Conservation (phyloP, 2,797 vertebrate species). For the Rhinogobio ventralis region DNA sequence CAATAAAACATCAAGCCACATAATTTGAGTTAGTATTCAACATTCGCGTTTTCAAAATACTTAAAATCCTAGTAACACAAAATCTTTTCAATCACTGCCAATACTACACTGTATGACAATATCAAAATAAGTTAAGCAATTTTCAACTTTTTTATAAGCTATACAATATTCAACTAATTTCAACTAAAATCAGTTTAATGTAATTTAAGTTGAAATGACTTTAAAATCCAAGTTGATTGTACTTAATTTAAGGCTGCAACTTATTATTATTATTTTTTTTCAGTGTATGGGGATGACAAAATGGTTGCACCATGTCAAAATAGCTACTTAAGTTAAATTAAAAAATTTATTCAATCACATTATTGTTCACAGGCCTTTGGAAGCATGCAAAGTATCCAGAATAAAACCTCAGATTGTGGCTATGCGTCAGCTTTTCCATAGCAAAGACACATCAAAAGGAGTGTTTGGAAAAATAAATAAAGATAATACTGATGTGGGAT, state of each 20-base stretch:
- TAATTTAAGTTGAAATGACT: too few relatives aligned
- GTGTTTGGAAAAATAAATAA: slow-evolving; percentile 45
- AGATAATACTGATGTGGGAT: slow-evolving; percentile 26
- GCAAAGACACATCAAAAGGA: slow-evolving; percentile 27
- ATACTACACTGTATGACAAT: not conserved
- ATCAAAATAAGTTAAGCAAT: too few relatives aligned
- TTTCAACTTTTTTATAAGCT: too few relatives aligned
- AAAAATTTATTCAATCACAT: slow-evolving; percentile 7
- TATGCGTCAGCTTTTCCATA: slow-evolving; percentile 39
- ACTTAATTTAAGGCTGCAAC: too few relatives aligned
- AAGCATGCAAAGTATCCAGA: slow-evolving; percentile 24
- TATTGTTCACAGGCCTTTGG: slow-evolving; percentile 16
- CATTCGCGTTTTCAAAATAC: not conserved
- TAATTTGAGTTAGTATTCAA: not conserved
- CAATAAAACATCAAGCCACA: not conserved
- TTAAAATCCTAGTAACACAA: not conserved
- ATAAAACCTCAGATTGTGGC: slow-evolving; percentile 18
- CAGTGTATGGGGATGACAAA: not conserved
- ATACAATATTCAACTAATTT: too few relatives aligned
- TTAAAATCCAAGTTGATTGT: too few relatives aligned
- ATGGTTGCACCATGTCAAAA: not conserved
- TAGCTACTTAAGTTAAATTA: not conserved
- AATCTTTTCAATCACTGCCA: not conserved
- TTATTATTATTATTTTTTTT: too few relatives aligned
- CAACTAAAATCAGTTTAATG: too few relatives aligned